Evolutionary conservation across 2,888 invertebrate species (phyloP).

Genomic region (Diplazon laetatorius): DNA sequence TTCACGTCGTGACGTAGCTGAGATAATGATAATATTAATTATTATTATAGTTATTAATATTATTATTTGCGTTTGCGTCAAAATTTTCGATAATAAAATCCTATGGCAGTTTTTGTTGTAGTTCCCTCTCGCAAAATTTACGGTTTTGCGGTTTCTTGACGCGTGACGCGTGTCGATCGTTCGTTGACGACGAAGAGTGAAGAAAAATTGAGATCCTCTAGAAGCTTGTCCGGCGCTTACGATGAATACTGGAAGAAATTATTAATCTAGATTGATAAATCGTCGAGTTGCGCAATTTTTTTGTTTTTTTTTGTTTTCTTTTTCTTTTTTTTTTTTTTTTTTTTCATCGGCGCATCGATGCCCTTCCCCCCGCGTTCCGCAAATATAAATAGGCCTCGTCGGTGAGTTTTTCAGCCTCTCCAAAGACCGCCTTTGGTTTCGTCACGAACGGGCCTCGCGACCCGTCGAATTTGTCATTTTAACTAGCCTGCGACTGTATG

Average conservation of each 20-base stretch:
- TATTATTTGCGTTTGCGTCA: too few species aligned
- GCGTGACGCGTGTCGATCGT: slow-evolving; percentile 36
- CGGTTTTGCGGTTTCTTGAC: slow-evolving; percentile 3
- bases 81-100: slow-evolving; percentile 67
- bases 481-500: slow-evolving; percentile 85
- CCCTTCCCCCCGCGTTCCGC: too few species aligned
- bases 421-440: slow-evolving; percentile 62
- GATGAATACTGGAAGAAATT: slow-evolving; percentile 80
- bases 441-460: slow-evolving; percentile 43
- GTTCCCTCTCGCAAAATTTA: slow-evolving; percentile 57
- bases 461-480: slow-evolving; percentile 72
- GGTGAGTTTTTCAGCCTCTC: slow-evolving; percentile 66
- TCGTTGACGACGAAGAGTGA: too few species aligned
- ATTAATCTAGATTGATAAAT: slow-evolving; percentile 72
- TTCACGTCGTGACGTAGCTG: too few species aligned
- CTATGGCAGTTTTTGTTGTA: slow-evolving; percentile 76
- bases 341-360: too few species aligned
- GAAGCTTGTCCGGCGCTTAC: slow-evolving; percentile 64
- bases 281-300: slow-evolving; percentile 55
- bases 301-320: too few species aligned
- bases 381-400: slow-evolving; percentile 71
- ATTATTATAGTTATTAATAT: too few species aligned
- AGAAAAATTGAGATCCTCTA: slow-evolving; percentile 57
- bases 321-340: too few species aligned
- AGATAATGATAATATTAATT: slow-evolving; percentile 34